Evolutionary conservation across 2,113 vertebrate species (phyloP).

Genomic region (Periophthalmus modestus): DNA sequence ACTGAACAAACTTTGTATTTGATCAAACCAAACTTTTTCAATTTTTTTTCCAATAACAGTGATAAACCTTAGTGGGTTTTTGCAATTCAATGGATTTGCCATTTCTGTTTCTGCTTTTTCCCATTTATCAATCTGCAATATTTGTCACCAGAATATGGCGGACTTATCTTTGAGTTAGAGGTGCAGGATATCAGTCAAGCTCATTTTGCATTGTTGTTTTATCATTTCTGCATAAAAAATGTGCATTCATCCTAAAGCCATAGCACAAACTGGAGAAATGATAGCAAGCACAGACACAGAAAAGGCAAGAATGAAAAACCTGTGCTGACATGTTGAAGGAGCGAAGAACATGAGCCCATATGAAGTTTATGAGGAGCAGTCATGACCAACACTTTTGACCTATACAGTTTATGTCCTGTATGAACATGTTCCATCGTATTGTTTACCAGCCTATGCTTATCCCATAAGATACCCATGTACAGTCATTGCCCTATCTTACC

Average conservation of each 20-base stretch:
- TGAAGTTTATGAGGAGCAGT: neutral
- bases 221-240: neutral
- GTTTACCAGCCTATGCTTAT: neutral
- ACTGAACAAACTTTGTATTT: neutral
- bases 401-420: neutral
- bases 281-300: neutral
- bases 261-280: neutral
- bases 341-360: neutral
- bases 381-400: neutral
- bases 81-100: conserved; percentile 13
- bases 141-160: conserved; percentile 16
- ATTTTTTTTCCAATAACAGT: conserved; percentile 27
- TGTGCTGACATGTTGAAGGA: neutral
- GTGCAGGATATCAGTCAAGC: neutral
- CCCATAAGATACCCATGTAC: neutral
- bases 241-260: neutral
- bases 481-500: neutral
- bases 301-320: neutral
- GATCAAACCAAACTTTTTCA: neutral
- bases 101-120: neutral
- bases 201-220: neutral
- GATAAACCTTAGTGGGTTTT: conserved; percentile 30
- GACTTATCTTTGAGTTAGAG: conserved; percentile 32
- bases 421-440: neutral
- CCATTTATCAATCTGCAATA: conserved; percentile 7